Base-by-base conservation (phyloP, 2,113 vertebrate genomes). In the Zapus hudsonius region DNA sequence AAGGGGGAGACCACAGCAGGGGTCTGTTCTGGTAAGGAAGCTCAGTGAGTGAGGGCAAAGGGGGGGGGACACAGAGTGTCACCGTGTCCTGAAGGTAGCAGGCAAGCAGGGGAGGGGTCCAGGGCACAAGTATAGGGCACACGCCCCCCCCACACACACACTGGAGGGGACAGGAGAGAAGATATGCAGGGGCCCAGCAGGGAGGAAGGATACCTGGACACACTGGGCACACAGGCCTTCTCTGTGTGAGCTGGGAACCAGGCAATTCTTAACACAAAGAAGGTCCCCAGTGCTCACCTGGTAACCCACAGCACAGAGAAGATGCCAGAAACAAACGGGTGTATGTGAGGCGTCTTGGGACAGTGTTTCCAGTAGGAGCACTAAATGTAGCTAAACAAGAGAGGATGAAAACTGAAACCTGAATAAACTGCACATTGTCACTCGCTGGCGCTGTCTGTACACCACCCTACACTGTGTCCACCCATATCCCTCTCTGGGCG, bases 401-500 rank as follows among this genome's bases (percentile, higher is more conserved):
- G 59, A 25, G n/a, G 61, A 29, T 0, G 27, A 29, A 73, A 76
- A 57, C 5, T 0, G 11, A 16, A 52, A 13, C 1, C 19, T 0
- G 9, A 66, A 55, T 0, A 0, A 64, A 40, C 16, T 36, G 61
- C 61, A 63, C 74, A 22, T 31, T 8, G 22, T 57, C 13, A 1
- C 33, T 12, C 0, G 1, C 76, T 10, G 74, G 38, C 31, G 7
- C 8, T n/a, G 7, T 25, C 52, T 52, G 4, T 1, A 31, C n/a
- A 3, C 11, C 80, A 13, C 3, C 57, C 89, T 1, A 3, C 55
- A 13, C 67, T 3, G 0, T 2, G 9, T 13, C 82, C 63, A 55
- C 11, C 6, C 47, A 3, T 0, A 11, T 44, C 47, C 63, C 52
- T 16, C 17, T 23, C 16, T 0, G 0, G 47, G 42, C 0, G 1